Evolutionary conservation across 2,888 invertebrate species (phyloP).

Genomic region (Kryphioiulus occultus): DNA sequence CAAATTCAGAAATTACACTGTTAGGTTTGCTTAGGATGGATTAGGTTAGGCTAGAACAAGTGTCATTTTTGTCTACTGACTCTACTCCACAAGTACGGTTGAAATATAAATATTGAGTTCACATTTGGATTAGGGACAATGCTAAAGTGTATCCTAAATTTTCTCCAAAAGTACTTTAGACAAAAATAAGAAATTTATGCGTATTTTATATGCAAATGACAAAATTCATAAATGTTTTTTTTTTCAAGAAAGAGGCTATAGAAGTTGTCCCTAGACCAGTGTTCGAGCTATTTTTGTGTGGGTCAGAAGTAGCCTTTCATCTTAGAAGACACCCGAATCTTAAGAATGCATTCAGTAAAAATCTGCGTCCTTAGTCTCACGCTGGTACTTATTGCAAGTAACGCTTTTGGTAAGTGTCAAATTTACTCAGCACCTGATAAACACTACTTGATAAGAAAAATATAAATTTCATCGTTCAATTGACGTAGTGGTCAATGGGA

Average conservation of each 20-base stretch:
- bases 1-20: too few species aligned
- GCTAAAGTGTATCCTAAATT: too few species aligned
- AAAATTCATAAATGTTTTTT: too few species aligned
- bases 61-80: too few species aligned
- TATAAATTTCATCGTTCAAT: not conserved
- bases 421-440: not conserved
- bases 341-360: not conserved
- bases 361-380: not conserved
- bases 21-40: too few species aligned
- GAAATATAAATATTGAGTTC: too few species aligned
- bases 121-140: too few species aligned
- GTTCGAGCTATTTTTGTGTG: not conserved
- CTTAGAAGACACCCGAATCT: not conserved
- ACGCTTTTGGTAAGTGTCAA: not conserved
- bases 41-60: too few species aligned
- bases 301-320: not conserved
- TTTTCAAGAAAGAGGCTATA: not conserved
- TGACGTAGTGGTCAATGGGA: not conserved
- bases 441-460: not conserved
- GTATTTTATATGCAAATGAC: too few species aligned
- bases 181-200: too few species aligned
- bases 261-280: not conserved
- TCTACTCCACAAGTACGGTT: too few species aligned
- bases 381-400: not conserved
- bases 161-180: too few species aligned